These are phyloP conservation scores for Saiga tatarica DNA, from an alignment of 2,113 vertebrate species.

Conservation along the genomic window DNA sequence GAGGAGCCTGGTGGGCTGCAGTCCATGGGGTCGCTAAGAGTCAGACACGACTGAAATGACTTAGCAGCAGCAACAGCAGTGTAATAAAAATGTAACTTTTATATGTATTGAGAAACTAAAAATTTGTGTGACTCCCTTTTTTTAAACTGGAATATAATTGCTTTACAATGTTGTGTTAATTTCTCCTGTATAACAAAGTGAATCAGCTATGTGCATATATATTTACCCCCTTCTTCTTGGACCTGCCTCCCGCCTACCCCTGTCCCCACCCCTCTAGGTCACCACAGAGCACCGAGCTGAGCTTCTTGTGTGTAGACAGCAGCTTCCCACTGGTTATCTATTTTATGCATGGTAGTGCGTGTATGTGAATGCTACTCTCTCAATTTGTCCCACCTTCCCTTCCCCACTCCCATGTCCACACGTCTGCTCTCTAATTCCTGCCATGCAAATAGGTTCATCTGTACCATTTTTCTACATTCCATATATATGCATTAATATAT, in stretches of 20 bases:
- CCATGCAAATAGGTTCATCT: background rate
- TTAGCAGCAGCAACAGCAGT: background rate
- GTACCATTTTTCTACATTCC: background rate
- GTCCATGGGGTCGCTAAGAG: too few relatives aligned
- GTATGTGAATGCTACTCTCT: background rate
- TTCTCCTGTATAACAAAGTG: background rate
- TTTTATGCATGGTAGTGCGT: rapidly evolving
- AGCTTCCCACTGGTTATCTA: background rate
- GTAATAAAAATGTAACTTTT: background rate
- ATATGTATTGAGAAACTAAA: too few relatives aligned
- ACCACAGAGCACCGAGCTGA: background rate
- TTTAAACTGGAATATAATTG: background rate
- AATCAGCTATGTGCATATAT: background rate
- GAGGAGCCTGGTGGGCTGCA: too few relatives aligned
- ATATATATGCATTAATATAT: background rate
- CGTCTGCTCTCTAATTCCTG: background rate
- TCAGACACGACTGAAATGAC: too few relatives aligned
- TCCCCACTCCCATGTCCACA: background rate
- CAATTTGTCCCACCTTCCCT: background rate
- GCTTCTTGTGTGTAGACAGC: background rate
- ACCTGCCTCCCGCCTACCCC: background rate
- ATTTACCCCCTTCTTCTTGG: background rate
- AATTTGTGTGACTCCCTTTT: background rate
- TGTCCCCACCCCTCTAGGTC: background rate
- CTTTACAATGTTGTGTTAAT: background rate